Evolutionary conservation across 1,140 invertebrate species (phyloP).

Genomic region (Gonioctena quinquepunctata): DNA sequence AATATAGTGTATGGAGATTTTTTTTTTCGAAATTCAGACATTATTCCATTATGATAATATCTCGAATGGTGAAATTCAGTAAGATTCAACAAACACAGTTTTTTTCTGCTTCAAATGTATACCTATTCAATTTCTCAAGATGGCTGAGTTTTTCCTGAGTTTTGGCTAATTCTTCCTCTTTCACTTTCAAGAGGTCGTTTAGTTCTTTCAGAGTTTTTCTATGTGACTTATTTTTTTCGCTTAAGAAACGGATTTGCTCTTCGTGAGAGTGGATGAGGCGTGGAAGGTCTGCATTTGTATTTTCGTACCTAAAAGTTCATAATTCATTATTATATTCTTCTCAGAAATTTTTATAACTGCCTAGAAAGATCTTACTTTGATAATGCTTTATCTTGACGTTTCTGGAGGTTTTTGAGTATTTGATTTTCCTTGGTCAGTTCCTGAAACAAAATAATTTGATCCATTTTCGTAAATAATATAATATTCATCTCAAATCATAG

Average conservation of each 20-base stretch:
- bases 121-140: slow-evolving; percentile 60
- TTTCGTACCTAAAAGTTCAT: slow-evolving; percentile 71
- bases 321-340: slow-evolving; percentile 10
- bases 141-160: slow-evolving; percentile 71
- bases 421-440: slow-evolving; percentile 76
- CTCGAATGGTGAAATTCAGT: too few species aligned
- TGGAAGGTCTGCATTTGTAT: slow-evolving; percentile 74
- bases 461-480: too few species aligned
- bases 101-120: slow-evolving; percentile 62
- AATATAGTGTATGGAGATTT: too few species aligned
- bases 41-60: too few species aligned
- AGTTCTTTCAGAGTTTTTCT: slow-evolving; percentile 65
- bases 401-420: slow-evolving; percentile 72
- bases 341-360: not conserved
- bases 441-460: slow-evolving; percentile 60
- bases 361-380: slow-evolving; percentile 56
- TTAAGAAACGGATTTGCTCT: slow-evolving; percentile 74
- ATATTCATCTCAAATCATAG: too few species aligned
- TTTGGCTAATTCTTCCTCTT: slow-evolving; percentile 66
- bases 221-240: slow-evolving; percentile 69
- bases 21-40: too few species aligned
- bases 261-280: slow-evolving; percentile 72
- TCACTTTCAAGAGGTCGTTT: slow-evolving; percentile 66
- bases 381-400: slow-evolving; percentile 74
- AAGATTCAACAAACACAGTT: too few species aligned